A percentile compares a stretch with the other conserved stretches of the same genome.
Evolutionary conservation across 1,140 invertebrate species (phyloP).

Genomic region (Contarinia nasturtii): DNA sequence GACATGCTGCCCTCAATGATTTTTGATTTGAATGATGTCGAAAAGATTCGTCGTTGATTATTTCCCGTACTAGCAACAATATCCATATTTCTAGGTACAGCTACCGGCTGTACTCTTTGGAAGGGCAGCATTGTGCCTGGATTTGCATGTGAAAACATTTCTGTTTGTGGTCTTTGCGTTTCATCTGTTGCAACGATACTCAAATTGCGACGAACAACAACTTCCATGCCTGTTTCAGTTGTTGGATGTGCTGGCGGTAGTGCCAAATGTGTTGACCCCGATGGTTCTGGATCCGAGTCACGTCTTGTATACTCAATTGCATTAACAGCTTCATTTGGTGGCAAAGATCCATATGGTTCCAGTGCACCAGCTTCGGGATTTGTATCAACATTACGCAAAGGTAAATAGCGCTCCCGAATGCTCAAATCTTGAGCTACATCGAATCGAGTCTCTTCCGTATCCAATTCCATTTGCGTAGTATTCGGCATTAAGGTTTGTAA

Average conservation of each 20-base stretch:
- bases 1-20: conserved; percentile 3
- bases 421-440: conserved; percentile 22
- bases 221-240: conserved; percentile 21
- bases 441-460: conserved; percentile 8
- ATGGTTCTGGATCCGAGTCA: neutral
- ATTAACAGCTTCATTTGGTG: neutral
- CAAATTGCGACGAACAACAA: conserved; percentile 19
- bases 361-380: neutral
- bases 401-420: conserved; percentile 17
- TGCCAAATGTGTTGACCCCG: conserved; percentile 9
- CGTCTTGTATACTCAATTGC: neutral
- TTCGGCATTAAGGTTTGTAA: conserved; percentile 16
- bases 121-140: conserved; percentile 17
- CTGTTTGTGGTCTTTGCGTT: conserved; percentile 9
- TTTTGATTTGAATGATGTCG: neutral
- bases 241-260: conserved; percentile 16
- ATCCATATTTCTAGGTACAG: conserved; percentile 18
- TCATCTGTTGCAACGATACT: conserved; percentile 11
- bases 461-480: neutral
- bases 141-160: conserved; percentile 21
- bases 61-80: conserved; percentile 16
- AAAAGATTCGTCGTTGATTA: neutral
- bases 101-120: conserved; percentile 21
- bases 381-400: conserved; percentile 13
- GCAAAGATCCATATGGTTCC: neutral